Evolutionary conservation across 1,140 invertebrate genomes (phyloP).

Genomic region (Hirudo medicinalis): DNA sequence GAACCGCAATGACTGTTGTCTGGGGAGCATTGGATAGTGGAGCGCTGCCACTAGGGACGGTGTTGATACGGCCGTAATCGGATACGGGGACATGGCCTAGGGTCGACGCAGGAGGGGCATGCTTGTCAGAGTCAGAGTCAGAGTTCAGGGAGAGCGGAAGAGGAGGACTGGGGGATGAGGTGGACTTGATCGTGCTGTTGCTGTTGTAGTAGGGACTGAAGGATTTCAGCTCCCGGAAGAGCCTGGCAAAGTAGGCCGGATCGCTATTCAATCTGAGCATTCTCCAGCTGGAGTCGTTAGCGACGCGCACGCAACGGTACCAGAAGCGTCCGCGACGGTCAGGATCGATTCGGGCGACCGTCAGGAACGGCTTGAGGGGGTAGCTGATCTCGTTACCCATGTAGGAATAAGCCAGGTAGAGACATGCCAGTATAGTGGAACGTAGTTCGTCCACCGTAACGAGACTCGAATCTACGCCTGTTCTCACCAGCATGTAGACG

Average conservation of each 20-base stretch:
- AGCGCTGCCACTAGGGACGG: no score
- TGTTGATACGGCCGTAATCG: no score
- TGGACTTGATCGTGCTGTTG: no score
- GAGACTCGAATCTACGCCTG: conserved; percentile 36
- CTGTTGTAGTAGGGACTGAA: conserved; percentile 7
- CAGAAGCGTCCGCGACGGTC: conserved; percentile 12
- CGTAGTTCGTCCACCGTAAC: conserved; percentile 57
- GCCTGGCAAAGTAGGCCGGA: conserved; percentile 15
- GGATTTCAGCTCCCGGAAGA: conserved; percentile 12
- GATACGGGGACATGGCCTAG: no score
- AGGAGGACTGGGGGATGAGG: no score
- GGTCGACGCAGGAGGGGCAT: no score
- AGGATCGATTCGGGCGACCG: not conserved
- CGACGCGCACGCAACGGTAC: conserved; percentile 9
- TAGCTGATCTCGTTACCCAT: conserved; percentile 96
- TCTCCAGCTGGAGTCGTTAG: conserved; percentile 1
- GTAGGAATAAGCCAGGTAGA: conserved; percentile 92
- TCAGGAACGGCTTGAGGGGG: conserved; percentile 44
- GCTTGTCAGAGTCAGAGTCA: no score
- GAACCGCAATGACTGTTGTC: no score
- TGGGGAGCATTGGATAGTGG: no score
- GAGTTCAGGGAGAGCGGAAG: no score
- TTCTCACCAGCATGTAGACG: conserved; percentile 90
- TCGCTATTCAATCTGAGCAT: conserved; percentile 16
- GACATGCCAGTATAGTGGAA: conserved; percentile 85